These are phyloP conservation scores for Ptilorrhoa leucosticta DNA, from an alignment of 2,113 vertebrate species.

Conservation along the genomic window DNA sequence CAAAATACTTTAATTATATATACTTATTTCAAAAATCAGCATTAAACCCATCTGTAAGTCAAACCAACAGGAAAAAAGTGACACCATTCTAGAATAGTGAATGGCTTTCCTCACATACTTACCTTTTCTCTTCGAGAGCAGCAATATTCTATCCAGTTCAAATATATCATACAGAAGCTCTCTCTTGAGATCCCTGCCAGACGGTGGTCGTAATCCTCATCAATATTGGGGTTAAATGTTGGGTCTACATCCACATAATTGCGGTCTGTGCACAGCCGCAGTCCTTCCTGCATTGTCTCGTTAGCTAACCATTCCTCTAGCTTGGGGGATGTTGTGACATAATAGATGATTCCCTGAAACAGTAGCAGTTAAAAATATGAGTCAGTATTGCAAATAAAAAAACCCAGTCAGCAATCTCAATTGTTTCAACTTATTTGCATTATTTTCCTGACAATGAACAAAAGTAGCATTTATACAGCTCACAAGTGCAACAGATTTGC, in stretches of 20 bases:
- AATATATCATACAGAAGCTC: constrained; percentile 93
- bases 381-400: neutral
- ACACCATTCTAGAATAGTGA: neutral
- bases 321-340: constrained; percentile 88
- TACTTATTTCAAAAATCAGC: neutral
- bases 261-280: constrained; percentile 85
- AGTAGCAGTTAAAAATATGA: neutral
- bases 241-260: constrained; percentile 98
- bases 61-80: neutral
- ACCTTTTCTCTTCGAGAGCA: constrained; percentile 90
- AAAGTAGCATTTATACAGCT: neutral
- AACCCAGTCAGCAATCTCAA: neutral
- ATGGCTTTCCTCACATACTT: neutral
- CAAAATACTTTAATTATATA: neutral
- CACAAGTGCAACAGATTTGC: neutral
- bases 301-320: constrained; percentile 96
- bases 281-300: constrained; percentile 93
- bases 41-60: neutral
- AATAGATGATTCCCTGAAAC: constrained; percentile 93
- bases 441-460: neutral
- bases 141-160: constrained; percentile 97
- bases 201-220: constrained; percentile 97
- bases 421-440: neutral
- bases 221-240: constrained; percentile 98
- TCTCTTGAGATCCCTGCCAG: constrained; percentile 94